Conservation (phyloP, 2,888 invertebrate genomes). For the Agrotis exclamationis region DNA sequence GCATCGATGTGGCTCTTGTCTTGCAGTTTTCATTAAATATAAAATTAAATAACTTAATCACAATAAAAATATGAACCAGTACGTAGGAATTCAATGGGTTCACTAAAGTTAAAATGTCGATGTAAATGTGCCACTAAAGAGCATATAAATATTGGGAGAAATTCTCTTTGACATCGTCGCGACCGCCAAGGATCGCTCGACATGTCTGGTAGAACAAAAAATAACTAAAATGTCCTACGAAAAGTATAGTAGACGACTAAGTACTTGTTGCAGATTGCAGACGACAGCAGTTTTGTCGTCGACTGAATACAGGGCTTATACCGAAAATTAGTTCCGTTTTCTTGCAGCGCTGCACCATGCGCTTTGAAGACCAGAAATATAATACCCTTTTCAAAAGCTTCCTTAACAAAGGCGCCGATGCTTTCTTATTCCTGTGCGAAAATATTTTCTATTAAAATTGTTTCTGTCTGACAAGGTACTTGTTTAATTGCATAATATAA, state of each 20-base stretch:
- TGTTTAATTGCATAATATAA: neutral
- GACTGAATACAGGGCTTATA: neutral
- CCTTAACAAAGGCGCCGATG: neutral
- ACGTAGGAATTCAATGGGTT: neutral
- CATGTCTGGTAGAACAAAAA: neutral
- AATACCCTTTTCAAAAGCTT: neutral
- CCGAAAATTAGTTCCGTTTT: constrained; percentile 4
- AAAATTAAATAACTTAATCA: neutral
- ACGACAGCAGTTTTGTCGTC: neutral
- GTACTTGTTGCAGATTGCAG: constrained; percentile 18
- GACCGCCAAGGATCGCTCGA: neutral
- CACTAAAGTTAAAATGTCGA: neutral
- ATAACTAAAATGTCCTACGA: constrained; percentile 1
- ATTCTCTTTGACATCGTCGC: neutral
- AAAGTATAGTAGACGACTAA: neutral
- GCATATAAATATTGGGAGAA: neutral
- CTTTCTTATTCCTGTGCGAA: neutral
- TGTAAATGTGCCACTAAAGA: neutral
- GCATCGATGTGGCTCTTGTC: neutral
- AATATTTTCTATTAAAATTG: neutral
- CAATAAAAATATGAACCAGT: neutral
- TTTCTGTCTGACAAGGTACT: neutral
- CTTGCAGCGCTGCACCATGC: neutral
- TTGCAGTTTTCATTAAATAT: neutral
- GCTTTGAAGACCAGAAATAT: neutral